Conservation (phyloP, 2,113 vertebrate genomes). For the human region GRCh38 chr2:114951001-114951500, state of each 20-base stretch:
- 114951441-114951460: slow-evolving; percentile 79
- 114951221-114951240: slow-evolving; percentile 54
- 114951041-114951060: slow-evolving; percentile 74
- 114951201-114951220: not conserved
- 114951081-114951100: slow-evolving; percentile 75
- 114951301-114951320: slow-evolving; percentile 54
- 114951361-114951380: slow-evolving; percentile 17
- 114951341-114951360: slow-evolving; percentile 1
- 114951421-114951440: slow-evolving; percentile 67
- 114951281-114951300: slow-evolving; percentile 55
- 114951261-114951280: slow-evolving; percentile 53
- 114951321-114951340: not conserved
- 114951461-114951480: slow-evolving; percentile 70
- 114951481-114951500: slow-evolving; percentile 77
- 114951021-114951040: slow-evolving; percentile 75
- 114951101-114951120: slow-evolving; percentile 78
- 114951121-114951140: slow-evolving; percentile 61
- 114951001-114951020: slow-evolving; percentile 68
- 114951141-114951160: slow-evolving; percentile 62
- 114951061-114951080: slow-evolving; percentile 75
- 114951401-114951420: slow-evolving; percentile 55
- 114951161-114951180: slow-evolving; percentile 80
- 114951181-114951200: slow-evolving; percentile 57
- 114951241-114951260: slow-evolving; percentile 52
- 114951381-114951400: not conserved